These are phyloP conservation scores for Lichenostomus cassidix DNA, from an alignment of 2,113 vertebrate species.

Conservation along the genomic window DNA sequence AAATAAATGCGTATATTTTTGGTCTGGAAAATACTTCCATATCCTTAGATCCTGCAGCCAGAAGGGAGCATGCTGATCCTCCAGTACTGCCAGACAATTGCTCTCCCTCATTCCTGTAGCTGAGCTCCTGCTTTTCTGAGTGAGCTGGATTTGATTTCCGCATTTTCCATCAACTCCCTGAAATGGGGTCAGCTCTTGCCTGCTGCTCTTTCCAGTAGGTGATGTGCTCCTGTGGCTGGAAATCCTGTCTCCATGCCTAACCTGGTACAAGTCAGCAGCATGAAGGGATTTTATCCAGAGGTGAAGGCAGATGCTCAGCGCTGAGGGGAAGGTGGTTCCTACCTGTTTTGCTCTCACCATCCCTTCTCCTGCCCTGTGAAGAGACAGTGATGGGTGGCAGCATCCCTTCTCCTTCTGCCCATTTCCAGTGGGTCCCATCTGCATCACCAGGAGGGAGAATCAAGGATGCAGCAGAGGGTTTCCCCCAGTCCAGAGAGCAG, in stretches of 20 bases:
- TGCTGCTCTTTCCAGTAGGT: background rate
- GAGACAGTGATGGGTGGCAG: background rate
- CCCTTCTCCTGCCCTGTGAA: accelerated
- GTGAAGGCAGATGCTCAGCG: background rate
- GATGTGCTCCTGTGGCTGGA: background rate
- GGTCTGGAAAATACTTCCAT: background rate
- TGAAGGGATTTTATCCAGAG: background rate
- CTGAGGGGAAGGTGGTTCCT: background rate
- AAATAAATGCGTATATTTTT: background rate
- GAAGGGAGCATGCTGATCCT: background rate
- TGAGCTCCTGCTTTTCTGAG: background rate
- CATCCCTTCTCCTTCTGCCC: background rate
- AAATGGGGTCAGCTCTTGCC: background rate
- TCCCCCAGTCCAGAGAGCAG: accelerated
- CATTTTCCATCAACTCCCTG: background rate
- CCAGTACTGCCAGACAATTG: background rate
- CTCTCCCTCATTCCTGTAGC: background rate
- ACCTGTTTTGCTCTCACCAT: accelerated
- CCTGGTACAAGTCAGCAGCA: accelerated
- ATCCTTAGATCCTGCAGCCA: background rate
- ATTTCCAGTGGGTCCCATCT: background rate
- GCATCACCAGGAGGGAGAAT: accelerated
- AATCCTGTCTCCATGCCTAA: background rate
- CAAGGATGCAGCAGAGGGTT: background rate
- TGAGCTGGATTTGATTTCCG: background rate